Evolutionary conservation across 2,888 invertebrate species (phyloP).

Genomic region (Oscheius sp.): DNA sequence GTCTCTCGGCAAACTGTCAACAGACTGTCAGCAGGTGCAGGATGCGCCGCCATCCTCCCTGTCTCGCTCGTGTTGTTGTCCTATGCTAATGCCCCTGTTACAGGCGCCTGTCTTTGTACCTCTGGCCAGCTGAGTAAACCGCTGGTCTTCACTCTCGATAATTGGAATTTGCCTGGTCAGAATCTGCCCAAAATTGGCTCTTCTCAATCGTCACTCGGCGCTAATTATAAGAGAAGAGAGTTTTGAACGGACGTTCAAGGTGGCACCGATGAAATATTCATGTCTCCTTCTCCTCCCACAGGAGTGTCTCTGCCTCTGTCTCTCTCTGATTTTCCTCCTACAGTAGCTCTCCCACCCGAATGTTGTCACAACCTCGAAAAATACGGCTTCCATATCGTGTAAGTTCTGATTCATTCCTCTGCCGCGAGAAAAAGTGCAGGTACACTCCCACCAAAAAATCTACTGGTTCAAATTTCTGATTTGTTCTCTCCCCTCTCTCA

Average conservation of each 20-base stretch:
- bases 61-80: slow-evolving; percentile 16
- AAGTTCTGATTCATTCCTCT: too few relatives aligned
- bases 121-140: slow-evolving; percentile 33
- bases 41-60: too few relatives aligned
- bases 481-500: too few relatives aligned
- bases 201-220: slow-evolving; percentile 22
- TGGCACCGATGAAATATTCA: not conserved
- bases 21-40: slow-evolving; percentile 24
- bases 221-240: slow-evolving; percentile 23
- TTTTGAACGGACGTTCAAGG: too few relatives aligned
- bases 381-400: too few relatives aligned
- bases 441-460: too few relatives aligned
- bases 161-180: slow-evolving; percentile 20
- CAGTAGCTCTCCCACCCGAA: too few relatives aligned
- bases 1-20: too few relatives aligned
- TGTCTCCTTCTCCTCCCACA: not conserved
- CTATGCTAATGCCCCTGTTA: slow-evolving; percentile 34
- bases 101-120: slow-evolving; percentile 29
- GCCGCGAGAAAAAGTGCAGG: too few relatives aligned
- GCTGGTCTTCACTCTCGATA: slow-evolving; percentile 30
- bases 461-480: too few relatives aligned
- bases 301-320: not conserved
- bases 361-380: too few relatives aligned
- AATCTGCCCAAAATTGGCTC: slow-evolving; percentile 17
- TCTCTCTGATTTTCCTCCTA: not conserved